A percentile compares a stretch with the other conserved stretches of the same genome.
Conservation (phyloP, 2,113 vertebrate genomes). For the Oenanthe oenanthe region DNA sequence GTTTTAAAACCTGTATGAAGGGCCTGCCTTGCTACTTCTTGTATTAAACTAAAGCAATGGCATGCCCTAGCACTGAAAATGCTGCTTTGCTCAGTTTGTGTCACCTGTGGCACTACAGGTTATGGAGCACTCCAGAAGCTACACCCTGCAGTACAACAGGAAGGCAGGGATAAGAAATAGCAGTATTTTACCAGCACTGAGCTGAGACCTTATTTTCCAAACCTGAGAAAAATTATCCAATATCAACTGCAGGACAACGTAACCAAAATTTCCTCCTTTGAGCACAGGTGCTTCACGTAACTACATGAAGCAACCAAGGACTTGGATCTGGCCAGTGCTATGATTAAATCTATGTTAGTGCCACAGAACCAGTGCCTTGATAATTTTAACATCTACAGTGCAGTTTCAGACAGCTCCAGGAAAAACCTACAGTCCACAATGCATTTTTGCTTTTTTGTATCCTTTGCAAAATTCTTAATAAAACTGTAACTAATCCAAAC, state of each 20-base stretch:
- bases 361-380: neutral
- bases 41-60: neutral
- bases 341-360: neutral
- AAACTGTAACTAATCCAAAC: neutral
- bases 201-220: neutral
- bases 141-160: neutral
- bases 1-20: neutral
- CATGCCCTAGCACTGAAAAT: neutral
- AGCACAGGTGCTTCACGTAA: neutral
- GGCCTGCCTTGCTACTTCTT: neutral
- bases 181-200: neutral
- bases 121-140: neutral
- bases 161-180: neutral
- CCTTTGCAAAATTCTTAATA: neutral
- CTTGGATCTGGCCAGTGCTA: neutral
- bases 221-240: neutral
- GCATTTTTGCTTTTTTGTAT: neutral
- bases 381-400: neutral
- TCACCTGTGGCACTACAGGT: accelerated
- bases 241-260: neutral
- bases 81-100: neutral
- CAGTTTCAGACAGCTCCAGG: neutral
- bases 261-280: neutral
- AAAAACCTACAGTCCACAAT: neutral
- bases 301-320: neutral